phyloP scores from a whole-genome alignment of 2,113 vertebrate species.

The Notothenia rossii region DNA sequence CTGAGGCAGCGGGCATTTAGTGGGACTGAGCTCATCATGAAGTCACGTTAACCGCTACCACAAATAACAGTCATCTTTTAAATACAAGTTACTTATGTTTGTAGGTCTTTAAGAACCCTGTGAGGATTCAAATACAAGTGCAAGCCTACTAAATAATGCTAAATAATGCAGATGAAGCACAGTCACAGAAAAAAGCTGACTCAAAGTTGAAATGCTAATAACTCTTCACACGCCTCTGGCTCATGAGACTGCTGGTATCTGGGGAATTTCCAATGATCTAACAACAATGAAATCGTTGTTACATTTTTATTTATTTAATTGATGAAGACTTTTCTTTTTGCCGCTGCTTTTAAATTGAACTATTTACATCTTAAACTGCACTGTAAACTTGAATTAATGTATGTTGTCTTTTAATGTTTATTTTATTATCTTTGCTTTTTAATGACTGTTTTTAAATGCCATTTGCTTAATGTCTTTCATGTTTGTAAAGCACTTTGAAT shows the following conservation, averaged over 20 bases:
- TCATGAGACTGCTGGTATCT: neutral
- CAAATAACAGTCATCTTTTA: neutral
- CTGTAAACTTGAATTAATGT: no score
- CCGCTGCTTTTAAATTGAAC: no score
- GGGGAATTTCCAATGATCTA: neutral
- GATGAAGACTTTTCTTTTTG: no score
- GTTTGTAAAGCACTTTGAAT: no score
- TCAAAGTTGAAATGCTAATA: no score
- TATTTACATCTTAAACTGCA: no score
- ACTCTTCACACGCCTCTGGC: neutral
- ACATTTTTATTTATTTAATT: neutral
- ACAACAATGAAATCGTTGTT: neutral
- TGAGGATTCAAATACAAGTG: neutral
- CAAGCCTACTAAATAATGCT: neutral
- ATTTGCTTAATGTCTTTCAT: no score
- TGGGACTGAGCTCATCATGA: neutral
- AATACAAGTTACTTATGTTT: neutral
- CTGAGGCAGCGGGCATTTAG: neutral
- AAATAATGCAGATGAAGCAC: neutral
- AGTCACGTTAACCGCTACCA: neutral
- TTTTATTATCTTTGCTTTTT: no score
- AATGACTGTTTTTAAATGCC: no score
- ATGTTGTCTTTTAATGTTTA: no score
- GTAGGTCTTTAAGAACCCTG: neutral
- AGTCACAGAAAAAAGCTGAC: neutral